These are phyloP conservation scores for Pyrocoelia pectoralis DNA, from an alignment of 2,888 invertebrate genomes.

Conservation along the genomic window DNA sequence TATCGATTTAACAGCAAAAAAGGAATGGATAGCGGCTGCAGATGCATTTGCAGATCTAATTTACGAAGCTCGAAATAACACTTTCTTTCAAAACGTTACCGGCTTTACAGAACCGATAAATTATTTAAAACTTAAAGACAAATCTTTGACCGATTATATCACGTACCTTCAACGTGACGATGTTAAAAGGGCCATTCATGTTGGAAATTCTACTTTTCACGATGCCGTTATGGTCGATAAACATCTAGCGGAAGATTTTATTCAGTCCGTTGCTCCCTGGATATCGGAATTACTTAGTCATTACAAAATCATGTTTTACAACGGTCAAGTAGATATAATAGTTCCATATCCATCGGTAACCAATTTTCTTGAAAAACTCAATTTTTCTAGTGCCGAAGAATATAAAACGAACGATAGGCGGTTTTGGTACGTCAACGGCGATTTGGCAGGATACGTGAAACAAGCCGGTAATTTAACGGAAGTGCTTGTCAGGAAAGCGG, in stretches of 20 bases:
- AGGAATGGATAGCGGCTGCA: slow-evolving; percentile 71
- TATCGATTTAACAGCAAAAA: slow-evolving; percentile 63
- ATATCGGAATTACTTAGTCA: slow-evolving; percentile 67
- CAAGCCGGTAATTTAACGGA: slow-evolving; percentile 75
- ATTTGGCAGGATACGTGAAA: slow-evolving; percentile 80
- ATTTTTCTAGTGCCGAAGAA: slow-evolving; percentile 71
- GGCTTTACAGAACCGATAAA: slow-evolving; percentile 77
- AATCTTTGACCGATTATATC: slow-evolving; percentile 49
- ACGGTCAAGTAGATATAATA: slow-evolving; percentile 90
- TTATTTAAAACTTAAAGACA: slow-evolving; percentile 67
- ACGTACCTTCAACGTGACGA: slow-evolving; percentile 52
- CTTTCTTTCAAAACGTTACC: slow-evolving; percentile 69
- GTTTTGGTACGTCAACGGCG: slow-evolving; percentile 73
- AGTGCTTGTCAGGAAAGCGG: slow-evolving; percentile 78
- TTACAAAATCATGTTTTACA: slow-evolving; percentile 82
- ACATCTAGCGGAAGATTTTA: slow-evolving; percentile 64
- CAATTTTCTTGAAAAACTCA: slow-evolving; percentile 75
- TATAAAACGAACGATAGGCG: slow-evolving; percentile 73
- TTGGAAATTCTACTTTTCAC: slow-evolving; percentile 66
- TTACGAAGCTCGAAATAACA: slow-evolving; percentile 56
- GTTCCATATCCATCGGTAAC: slow-evolving; percentile 75
- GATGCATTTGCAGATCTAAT: slow-evolving; percentile 67
- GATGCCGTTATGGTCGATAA: slow-evolving; percentile 62
- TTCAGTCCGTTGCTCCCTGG: slow-evolving; percentile 65
- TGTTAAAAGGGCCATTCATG: slow-evolving; percentile 67